These are phyloP conservation scores for Phaethon lepturus DNA, from an alignment of 2,113 vertebrate genomes.

Conservation along the genomic window DNA sequence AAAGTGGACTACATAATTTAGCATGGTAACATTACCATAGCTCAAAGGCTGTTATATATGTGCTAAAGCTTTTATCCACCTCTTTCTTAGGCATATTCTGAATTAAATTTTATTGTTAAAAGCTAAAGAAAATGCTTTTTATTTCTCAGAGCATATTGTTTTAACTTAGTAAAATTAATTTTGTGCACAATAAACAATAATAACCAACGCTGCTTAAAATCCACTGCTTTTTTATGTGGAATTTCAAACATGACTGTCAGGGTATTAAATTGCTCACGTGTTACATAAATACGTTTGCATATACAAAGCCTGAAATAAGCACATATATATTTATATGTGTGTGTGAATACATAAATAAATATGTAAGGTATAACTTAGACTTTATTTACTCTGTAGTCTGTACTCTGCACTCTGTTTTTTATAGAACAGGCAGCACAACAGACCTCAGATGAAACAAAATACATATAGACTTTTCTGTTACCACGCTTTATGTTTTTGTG, in stretches of 20 bases:
- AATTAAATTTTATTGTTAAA: neutral
- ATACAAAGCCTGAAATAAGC: neutral
- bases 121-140: neutral
- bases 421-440: neutral
- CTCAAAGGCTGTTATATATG: neutral
- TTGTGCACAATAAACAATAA: neutral
- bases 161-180: neutral
- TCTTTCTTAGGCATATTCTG: neutral
- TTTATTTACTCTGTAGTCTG: neutral
- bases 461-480: neutral
- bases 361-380: neutral
- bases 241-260: neutral
- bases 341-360: neutral
- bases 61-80: neutral
- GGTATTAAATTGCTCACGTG: neutral
- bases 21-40: neutral
- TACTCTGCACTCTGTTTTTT: neutral
- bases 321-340: neutral
- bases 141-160: neutral
- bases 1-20: neutral
- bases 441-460: neutral
- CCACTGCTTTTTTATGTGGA: neutral
- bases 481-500: neutral
- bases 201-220: neutral
- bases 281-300: neutral